Percentiles rank a stretch among this genome's conserved stretches.
These are phyloP conservation scores for Solenopsis invicta DNA, from an alignment of 1,140 invertebrate genomes.

Conservation along the genomic window DNA sequence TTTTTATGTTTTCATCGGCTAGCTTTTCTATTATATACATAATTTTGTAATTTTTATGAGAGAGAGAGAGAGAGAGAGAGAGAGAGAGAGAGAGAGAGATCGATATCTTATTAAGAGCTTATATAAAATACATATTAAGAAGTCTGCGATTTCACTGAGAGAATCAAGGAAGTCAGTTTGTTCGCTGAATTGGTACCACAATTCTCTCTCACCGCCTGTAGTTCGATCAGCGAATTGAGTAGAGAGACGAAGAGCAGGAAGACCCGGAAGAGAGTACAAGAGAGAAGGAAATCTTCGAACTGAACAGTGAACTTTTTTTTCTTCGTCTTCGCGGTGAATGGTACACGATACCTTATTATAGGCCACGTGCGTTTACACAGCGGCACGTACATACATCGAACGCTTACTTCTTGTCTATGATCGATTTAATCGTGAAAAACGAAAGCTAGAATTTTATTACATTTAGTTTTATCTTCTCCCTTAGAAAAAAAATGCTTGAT, in stretches of 20 bases:
- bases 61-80: too few species aligned
- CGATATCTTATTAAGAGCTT: slow-evolving; percentile 12
- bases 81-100: not conserved
- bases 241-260: slow-evolving; percentile 78
- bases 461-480: not conserved
- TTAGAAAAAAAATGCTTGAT: not conserved
- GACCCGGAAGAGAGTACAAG: slow-evolving; percentile 78
- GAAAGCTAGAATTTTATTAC: not conserved
- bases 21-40: not conserved
- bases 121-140: slow-evolving; percentile 35
- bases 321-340: slow-evolving; percentile 74
- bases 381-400: slow-evolving; percentile 29
- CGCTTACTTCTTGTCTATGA: slow-evolving; percentile 1
- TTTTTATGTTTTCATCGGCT: not conserved
- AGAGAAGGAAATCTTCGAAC: slow-evolving; percentile 79
- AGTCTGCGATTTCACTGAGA: slow-evolving; percentile 39
- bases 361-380: slow-evolving; percentile 23
- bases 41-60: slow-evolving; percentile 11
- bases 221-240: slow-evolving; percentile 78
- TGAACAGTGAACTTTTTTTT: slow-evolving; percentile 70
- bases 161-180: slow-evolving; percentile 26
- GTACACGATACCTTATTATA: slow-evolving; percentile 76
- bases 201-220: slow-evolving; percentile 75
- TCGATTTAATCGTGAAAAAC: slow-evolving; percentile 7
- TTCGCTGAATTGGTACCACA: slow-evolving; percentile 66